Evolutionary conservation across 2,113 vertebrate species (phyloP), one percentile per base, ranked within the genome.

Genomic region (Takifugu flavidus): DNA sequence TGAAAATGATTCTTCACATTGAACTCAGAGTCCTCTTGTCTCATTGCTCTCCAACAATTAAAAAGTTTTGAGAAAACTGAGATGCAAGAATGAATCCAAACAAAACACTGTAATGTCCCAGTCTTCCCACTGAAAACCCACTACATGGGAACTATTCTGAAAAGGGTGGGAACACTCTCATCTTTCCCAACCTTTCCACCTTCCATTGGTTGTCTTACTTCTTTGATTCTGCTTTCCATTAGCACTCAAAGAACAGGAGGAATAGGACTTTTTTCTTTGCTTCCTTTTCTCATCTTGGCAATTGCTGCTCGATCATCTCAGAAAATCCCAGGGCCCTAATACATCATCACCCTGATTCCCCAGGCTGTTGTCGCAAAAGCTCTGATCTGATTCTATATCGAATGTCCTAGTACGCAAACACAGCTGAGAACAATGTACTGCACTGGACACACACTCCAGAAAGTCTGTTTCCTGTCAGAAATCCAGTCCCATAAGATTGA

Each of bases 211-310:
- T 57, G 31, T 26, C 70, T 61, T 56, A 43, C 58, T 45, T 45
- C 11, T 45, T 45, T 53, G 25, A 31, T 61, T 70, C 59, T 52
- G 53, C 64, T 51, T 86, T 53, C 43, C 64, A 68, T 78, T 74
- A 82, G 70, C 49, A 77, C 62, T 69, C 58, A 70, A 75, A 84
- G 61, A 54, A 62, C 51, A 62, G 71, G 49, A 51, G 34, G 6
- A 11, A 39, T 10, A 58, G 68, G 72, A 82, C 77, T 55, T 31
- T 31, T 31, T 31, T 31, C 11, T 39, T 39, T 39, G 5, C 62
- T 57, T 82, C 59, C 59, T 81, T 84, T 80, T 80, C 79, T 87
- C 81, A 81, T 83, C 63, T 75, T 70, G 74, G 66, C 59, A 73
- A 79, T 67, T 59, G 79, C 39, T 52, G 42, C 27, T 73, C 51